phyloP scores from a whole-genome alignment of 1,140 invertebrate genomes.

The Ruditapes philippinarum region DNA sequence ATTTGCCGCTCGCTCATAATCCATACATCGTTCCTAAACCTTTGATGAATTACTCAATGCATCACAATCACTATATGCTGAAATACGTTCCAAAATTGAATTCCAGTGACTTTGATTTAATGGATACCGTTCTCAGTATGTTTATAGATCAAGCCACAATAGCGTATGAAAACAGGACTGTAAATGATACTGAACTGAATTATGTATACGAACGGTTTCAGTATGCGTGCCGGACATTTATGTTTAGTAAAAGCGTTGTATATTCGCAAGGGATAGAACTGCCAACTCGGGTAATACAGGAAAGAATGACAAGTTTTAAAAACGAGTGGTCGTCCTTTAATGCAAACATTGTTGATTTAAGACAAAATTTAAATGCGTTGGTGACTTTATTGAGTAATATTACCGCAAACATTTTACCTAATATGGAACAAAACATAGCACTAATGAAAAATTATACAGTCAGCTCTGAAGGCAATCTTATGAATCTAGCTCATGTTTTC shows the following conservation, averaged over 20 bases:
- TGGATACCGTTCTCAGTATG: constrained; percentile 29
- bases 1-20: constrained; percentile 69
- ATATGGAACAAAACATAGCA: constrained; percentile 47
- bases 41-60: constrained; percentile 68
- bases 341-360: constrained; percentile 43
- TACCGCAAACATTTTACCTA: constrained; percentile 37
- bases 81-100: constrained; percentile 58
- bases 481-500: constrained; percentile 67
- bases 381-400: constrained; percentile 44
- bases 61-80: constrained; percentile 55
- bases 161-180: constrained; percentile 51
- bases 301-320: constrained; percentile 66
- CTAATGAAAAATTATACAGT: constrained; percentile 67
- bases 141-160: constrained; percentile 43
- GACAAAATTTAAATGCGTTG: constrained; percentile 64
- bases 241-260: constrained; percentile 74
- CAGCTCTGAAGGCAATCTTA: constrained; percentile 55
- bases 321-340: constrained; percentile 64
- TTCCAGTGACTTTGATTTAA: constrained; percentile 28
- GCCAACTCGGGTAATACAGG: constrained; percentile 67
- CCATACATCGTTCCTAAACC: constrained; percentile 72
- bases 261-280: constrained; percentile 74
- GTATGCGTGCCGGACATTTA: constrained; percentile 66
- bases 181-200: constrained; percentile 67
- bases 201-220: constrained; percentile 55